Evolutionary conservation across 2,888 invertebrate species (phyloP).

Genomic region (Watsonalla cultraria): DNA sequence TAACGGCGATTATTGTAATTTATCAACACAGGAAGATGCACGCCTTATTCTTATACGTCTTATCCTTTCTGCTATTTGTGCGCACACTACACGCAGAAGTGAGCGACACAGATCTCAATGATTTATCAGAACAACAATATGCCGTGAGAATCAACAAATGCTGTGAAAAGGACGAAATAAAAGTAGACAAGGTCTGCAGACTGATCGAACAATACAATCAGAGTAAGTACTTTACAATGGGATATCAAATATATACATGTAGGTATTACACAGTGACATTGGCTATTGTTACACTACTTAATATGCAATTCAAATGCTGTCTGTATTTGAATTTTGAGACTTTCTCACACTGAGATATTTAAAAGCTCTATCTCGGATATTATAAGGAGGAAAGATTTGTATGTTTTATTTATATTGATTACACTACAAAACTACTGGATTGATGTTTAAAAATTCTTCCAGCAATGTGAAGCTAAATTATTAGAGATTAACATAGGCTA

Average conservation of each 20-base stretch:
- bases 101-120: conserved; percentile 64
- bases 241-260: background rate
- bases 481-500: too few species aligned
- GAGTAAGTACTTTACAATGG: conserved; percentile 51
- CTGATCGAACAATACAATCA: conserved; percentile 80
- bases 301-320: conserved; percentile 1
- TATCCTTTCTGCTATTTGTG: conserved; percentile 46
- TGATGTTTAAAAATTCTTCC: too few species aligned
- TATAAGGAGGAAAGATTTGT: too few species aligned
- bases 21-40: conserved; percentile 25
- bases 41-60: conserved; percentile 44
- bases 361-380: too few species aligned
- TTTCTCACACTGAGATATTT: too few species aligned
- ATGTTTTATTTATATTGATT: too few species aligned
- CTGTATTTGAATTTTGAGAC: too few species aligned
- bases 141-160: conserved; percentile 86
- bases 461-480: too few species aligned
- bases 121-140: conserved; percentile 64
- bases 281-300: conserved; percentile 3
- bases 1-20: background rate
- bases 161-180: conserved; percentile 85
- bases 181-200: conserved; percentile 83
- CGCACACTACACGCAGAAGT: conserved; percentile 32
- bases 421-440: too few species aligned
- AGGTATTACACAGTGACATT: background rate